Conservation (phyloP, 2,797 vertebrate species). For the Bufotes viridis region DNA sequence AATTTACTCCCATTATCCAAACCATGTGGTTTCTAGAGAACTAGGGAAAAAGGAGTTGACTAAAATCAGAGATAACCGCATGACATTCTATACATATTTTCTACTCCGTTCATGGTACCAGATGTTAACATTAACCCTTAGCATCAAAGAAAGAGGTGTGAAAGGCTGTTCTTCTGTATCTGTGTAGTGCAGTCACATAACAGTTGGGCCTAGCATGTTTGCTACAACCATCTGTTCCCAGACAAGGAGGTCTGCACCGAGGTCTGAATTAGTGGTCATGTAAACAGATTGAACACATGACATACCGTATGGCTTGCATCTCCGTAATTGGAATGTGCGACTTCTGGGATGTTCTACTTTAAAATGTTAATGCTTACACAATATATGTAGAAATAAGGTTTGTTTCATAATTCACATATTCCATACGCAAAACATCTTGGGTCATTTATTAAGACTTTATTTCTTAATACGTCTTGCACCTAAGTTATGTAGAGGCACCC, state of each 20-base stretch:
- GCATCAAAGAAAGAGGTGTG: background rate
- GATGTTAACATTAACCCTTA: constrained; percentile 7
- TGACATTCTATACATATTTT: constrained; percentile 1
- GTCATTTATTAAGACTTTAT: too few relatives aligned
- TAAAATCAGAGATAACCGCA: background rate
- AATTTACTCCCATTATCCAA: background rate
- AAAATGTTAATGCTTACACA: background rate
- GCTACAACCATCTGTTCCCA: constrained; percentile 26
- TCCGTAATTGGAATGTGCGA: background rate
- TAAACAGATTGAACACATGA: background rate
- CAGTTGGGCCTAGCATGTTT: background rate
- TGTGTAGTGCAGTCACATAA: background rate
- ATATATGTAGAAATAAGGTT: background rate
- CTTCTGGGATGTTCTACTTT: background rate
- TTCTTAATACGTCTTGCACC: too few relatives aligned
- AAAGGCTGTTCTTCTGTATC: background rate
- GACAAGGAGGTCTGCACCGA: background rate
- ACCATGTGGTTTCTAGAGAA: too few relatives aligned
- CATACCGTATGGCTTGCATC: constrained; percentile 15
- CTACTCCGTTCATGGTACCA: background rate
- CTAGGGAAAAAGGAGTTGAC: background rate
- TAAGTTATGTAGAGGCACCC: too few relatives aligned
- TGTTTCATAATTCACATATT: background rate
- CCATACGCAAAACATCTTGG: too few relatives aligned
- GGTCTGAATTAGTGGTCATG: background rate